Percentiles rank a stretch among this genome's conserved stretches.
Conservation (phyloP, 2,888 invertebrate genomes). For the Sesia bembeciformis region DNA sequence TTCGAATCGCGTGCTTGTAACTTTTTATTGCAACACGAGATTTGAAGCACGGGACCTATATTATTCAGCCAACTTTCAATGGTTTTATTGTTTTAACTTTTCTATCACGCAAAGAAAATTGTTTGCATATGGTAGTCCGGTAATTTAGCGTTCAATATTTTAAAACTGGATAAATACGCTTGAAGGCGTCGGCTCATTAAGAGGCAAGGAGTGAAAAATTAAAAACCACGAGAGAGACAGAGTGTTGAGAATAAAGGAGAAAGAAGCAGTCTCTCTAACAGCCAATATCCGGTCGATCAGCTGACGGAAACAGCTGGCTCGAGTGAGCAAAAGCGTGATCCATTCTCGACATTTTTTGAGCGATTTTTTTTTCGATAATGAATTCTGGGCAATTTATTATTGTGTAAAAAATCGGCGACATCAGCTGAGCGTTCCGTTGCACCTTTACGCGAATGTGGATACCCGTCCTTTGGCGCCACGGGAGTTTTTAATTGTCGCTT, state of each 20-base stretch:
- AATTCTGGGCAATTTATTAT: slow-evolving; percentile 32
- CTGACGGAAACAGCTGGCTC: slow-evolving; percentile 68
- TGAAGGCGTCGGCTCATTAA: neutral
- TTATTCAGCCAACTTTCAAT: slow-evolving; percentile 27
- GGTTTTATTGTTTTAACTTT: slow-evolving; percentile 30
- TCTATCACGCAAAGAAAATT: slow-evolving; percentile 35
- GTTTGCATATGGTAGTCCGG: neutral
- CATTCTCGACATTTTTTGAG: slow-evolving; percentile 25
- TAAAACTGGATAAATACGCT: too few species aligned
- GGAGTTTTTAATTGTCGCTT: too few species aligned
- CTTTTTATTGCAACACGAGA: slow-evolving; percentile 28
- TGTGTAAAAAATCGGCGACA: slow-evolving; percentile 21
- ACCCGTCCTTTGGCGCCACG: too few species aligned
- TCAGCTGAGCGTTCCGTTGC: slow-evolving; percentile 26
- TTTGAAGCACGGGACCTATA: slow-evolving; percentile 24
- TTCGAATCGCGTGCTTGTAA: slow-evolving; percentile 31
- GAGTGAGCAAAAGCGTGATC: slow-evolving; percentile 44
- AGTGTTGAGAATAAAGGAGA: slow-evolving; percentile 23
- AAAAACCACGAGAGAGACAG: slow-evolving; percentile 33
- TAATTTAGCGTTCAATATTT: too few species aligned
- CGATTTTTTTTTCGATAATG: slow-evolving; percentile 42
- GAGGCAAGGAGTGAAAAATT: slow-evolving; percentile 34
- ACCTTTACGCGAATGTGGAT: slow-evolving; percentile 2
- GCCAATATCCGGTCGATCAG: slow-evolving; percentile 72
- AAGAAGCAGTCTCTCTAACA: slow-evolving; percentile 42